Base-by-base conservation (phyloP, 2,888 invertebrate genomes). In the Seira musarum region DNA sequence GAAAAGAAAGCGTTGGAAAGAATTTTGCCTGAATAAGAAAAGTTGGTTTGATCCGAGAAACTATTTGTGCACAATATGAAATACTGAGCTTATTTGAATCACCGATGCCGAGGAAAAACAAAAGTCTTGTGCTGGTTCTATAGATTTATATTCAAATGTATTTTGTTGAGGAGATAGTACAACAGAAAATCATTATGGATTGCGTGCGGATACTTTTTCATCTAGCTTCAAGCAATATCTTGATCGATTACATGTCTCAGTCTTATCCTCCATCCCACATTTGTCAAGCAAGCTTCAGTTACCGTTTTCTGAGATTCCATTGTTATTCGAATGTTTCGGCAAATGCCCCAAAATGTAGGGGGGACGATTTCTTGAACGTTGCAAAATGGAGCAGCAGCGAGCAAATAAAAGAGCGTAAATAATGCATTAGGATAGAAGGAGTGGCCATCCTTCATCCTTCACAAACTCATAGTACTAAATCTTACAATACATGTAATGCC, bases 191-290 rank as follows among this genome's bases (percentile, higher is more conserved):
- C n/a, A n/a, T n/a, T n/a, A n/a, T n/a, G n/a, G n/a, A n/a, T n/a
- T n/a, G n/a, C n/a, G 30, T 65, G 17, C 30, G 30, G 21, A 66
- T 66, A 19, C 40, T n/a, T 46, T 67, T 75, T 75, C 64, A 30
- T 63, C 53, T 63, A n/a, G 63, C 77, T 77, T 64, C 65, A 60
- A 77, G 77, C 77, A 40, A 77, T 77, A 66, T 77, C 77, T 77
- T 71, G 70, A 77, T 77, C 77, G 77, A 77, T 77, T 77, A 71
- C 66, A 71, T 77, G 70, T 70, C 70, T 70, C 70, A n/a, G n/a
- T n/a, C n/a, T n/a, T n/a, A 77, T 77, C 77, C 71, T 71, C 65
- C 76, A 76, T 76, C 64, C 69, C 63, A 30, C 68, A 53, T 61
- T 60, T 24, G n/a, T n/a, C n/a, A n/a, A n/a, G n/a, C n/a, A n/a